Base-by-base conservation (phyloP, 1,140 invertebrate genomes). In the Cylas formicarius region DNA sequence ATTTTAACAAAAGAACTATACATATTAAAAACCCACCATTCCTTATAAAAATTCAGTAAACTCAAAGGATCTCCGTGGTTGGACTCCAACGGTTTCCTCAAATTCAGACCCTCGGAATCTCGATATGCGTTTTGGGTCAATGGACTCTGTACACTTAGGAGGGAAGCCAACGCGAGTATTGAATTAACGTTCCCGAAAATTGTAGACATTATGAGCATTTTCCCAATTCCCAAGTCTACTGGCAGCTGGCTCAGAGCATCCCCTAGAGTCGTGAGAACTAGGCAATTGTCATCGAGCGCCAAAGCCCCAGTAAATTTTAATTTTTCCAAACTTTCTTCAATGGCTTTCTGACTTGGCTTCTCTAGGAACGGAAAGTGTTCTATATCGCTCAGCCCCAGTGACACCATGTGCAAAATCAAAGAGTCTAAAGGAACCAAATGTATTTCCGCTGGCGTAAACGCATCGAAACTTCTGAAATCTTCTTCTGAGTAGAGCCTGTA, bases 51-150 rank as follows among this genome's bases (percentile, higher is more conserved):
- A 60, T 89, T 89, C 1, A 99, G 68, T 6, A 97, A 66, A 0
- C 89, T 96, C 50, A 99, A 80, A 0, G 94, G 89, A 69, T 99
- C 95, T 0, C 96, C 96, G 66, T 97, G 90, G 58, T 90, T 86
- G 0, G 89, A 93, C 65, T 94, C 86, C 7, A 95, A 71, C 20
- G 78, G 74, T 69, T 84, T 86, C 55, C 90, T 72, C 1, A 81
- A 75, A 29, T 80, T 78, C 79, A 90, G 58, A 0, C 58, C 56
- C 48, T 94, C 89, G 11, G 75, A 72, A 67, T 96, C 86, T 37
- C 83, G 73, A 62, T 84, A 84, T n/a, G 90, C 86, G 57, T 80
- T 76, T 55, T 87, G 90, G 0, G 91, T 95, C 61, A 94, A 90
- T 4, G 94, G 91, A 56, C 78, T 86, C 67, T 97, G 90, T 1